Evolutionary conservation across 2,888 invertebrate species (phyloP).

Genomic region (Pinctada fucata): DNA sequence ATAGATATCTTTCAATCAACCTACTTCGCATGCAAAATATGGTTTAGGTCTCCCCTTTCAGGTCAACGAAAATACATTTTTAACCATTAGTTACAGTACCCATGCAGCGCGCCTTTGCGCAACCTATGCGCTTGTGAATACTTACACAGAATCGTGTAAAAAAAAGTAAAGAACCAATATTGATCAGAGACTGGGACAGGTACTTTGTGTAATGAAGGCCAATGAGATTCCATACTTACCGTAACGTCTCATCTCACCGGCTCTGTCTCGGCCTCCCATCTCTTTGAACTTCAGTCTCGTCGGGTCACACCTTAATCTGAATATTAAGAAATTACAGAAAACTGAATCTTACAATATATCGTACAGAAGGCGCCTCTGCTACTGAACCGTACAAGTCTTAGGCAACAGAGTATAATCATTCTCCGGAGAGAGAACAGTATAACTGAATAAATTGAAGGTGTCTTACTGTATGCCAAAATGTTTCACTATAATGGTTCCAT

Average conservation of each 20-base stretch:
- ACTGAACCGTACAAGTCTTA: too few relatives aligned
- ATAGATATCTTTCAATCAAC: too few relatives aligned
- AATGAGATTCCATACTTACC: neutral
- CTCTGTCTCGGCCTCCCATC: conserved; percentile 4
- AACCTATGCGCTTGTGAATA: too few relatives aligned
- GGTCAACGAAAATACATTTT: too few relatives aligned
- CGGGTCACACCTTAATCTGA: conserved; percentile 8
- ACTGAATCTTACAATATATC: neutral
- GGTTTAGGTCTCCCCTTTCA: too few relatives aligned
- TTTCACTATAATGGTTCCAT: neutral
- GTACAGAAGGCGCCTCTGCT: neutral
- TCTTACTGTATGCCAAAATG: neutral
- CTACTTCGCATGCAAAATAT: too few relatives aligned
- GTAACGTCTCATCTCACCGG: conserved; percentile 4
- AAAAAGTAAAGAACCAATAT: too few relatives aligned
- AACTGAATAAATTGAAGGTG: neutral
- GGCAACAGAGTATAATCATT: neutral
- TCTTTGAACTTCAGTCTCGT: conserved; percentile 17
- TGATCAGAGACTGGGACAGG: too few relatives aligned
- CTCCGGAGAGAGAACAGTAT: neutral
- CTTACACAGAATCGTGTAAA: too few relatives aligned
- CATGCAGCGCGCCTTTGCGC: too few relatives aligned
- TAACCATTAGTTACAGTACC: too few relatives aligned
- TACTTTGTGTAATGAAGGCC: too few relatives aligned
- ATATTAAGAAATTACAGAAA: neutral